Evolutionary conservation across 2,113 vertebrate genomes (phyloP), one percentile per base, ranked within the genome.

Genomic region (Phasianus colchicus): DNA sequence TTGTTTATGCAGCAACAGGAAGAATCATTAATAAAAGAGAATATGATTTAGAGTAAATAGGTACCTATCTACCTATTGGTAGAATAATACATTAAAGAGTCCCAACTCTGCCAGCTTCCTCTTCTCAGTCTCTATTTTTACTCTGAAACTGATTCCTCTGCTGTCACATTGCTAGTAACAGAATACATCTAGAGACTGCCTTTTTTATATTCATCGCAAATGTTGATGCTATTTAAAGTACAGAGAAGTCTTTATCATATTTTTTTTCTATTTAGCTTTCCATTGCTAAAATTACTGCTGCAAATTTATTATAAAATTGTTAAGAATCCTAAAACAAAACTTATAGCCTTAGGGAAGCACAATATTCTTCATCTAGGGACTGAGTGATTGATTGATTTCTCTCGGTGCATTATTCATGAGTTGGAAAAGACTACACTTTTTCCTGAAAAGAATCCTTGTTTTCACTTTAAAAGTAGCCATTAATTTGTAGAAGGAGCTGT

Each of bases 241-340:
- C 69, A 83, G 55, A 69, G 34, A 22, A 65, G 20, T 32, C 17
- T 77, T 61, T 74, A 6, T 30, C 42, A 47, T 70, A 76, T 80
- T 6, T 74, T 78, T 77, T 89, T 64, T 29, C 4, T 92, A 36
- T n/a, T 73, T 91, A 66, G 11, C 24, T 83, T 89, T 84, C 72
- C 27, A 71, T 34, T 89, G 70, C 27, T 82, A n/a, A 70, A 87
- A 87, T 12, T 43, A 55, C 43, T 63, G 32, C 55, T 86, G 78
- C 25, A 94, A 89, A 91, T 71, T 60, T 89, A 78, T 55, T 45
- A 32, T 42, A 89, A 91, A 81, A 69, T 69, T 90, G 10, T 77
- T 91, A 45, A 87, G 48, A 75, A 79, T 85, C 36, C n/a, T 57
- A 66, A 65, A 89, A n/a, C 66, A 65, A 63, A 91, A 79, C 40